Conservation (phyloP, 1,140 invertebrate genomes). For the Orussus abietinus region DNA sequence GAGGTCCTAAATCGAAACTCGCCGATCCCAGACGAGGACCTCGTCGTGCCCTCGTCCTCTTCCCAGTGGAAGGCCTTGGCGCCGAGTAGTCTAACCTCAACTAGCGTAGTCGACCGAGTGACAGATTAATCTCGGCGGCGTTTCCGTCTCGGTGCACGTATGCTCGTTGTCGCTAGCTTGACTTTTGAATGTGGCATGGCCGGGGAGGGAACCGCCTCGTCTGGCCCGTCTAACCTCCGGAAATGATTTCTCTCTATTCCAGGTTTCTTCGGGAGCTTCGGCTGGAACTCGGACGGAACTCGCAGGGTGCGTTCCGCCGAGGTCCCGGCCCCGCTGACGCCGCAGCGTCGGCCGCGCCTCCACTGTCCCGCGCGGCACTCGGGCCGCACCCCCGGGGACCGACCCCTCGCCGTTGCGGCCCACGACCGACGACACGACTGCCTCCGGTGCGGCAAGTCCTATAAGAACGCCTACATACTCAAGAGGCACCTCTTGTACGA, state of each 20-base stretch:
- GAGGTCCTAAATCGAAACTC: too few relatives aligned
- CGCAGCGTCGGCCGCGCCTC: slow-evolving; percentile 43
- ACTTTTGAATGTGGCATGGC: slow-evolving; percentile 50
- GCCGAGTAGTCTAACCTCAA: too few relatives aligned
- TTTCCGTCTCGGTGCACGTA: too few relatives aligned
- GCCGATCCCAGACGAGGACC: too few relatives aligned
- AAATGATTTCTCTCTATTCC: slow-evolving; percentile 24
- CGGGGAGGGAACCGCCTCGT: too few relatives aligned
- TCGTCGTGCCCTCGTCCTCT: too few relatives aligned
- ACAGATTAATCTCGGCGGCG: too few relatives aligned
- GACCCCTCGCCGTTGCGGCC: slow-evolving; percentile 28
- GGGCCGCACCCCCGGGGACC: slow-evolving; percentile 18
- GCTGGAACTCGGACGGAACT: slow-evolving; percentile 35
- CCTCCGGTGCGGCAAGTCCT: slow-evolving; percentile 49
- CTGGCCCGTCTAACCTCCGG: slow-evolving; percentile 16
- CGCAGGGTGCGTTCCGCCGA: slow-evolving; percentile 14
- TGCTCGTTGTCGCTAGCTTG: slow-evolving; percentile 54
- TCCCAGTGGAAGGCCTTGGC: too few relatives aligned
- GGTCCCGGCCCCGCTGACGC: slow-evolving; percentile 39
- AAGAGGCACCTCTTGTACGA: slow-evolving; percentile 54
- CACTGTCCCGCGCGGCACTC: slow-evolving; percentile 39
- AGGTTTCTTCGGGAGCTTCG: slow-evolving; percentile 46
- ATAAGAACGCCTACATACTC: slow-evolving; percentile 53
- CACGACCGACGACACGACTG: slow-evolving; percentile 49
- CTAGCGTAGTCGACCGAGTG: too few relatives aligned